A percentile compares a stretch with the other conserved stretches of the same genome.
phyloP scores from a whole-genome alignment of 2,113 vertebrate species.

The Pagrus major region DNA sequence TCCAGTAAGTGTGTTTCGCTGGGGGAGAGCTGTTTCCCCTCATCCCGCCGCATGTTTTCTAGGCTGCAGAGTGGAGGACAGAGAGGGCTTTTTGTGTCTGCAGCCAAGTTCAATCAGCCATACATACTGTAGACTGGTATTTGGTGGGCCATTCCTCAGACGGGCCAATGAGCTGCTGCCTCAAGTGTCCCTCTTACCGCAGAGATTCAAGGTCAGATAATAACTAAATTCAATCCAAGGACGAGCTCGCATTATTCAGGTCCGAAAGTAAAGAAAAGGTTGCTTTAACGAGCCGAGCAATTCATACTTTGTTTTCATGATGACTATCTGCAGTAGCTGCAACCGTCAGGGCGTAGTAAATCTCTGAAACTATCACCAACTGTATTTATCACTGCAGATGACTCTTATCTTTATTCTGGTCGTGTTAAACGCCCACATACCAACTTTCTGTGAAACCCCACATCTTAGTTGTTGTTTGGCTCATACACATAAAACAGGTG shows the following conservation, averaged over 20 bases:
- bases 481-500: not conserved
- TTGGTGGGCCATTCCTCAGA: constrained; percentile 34
- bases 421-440: not conserved
- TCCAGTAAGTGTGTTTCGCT: constrained; percentile 63
- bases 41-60: constrained; percentile 64
- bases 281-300: constrained; percentile 1
- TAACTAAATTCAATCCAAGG: constrained; percentile 10
- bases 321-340: not conserved
- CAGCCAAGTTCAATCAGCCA: constrained; percentile 58
- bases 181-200: constrained; percentile 39
- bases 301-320: not conserved
- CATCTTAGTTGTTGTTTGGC: not conserved
- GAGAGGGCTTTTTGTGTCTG: constrained; percentile 67
- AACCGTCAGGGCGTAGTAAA: not conserved
- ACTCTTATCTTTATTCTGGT: not conserved
- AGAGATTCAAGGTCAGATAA: constrained; percentile 38
- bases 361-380: not conserved
- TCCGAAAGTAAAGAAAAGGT: constrained; percentile 25
- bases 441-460: not conserved
- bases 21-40: constrained; percentile 51
- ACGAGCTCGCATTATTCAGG: not conserved
- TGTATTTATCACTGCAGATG: not conserved
- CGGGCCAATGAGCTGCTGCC: constrained; percentile 35
- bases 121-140: constrained; percentile 55
- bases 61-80: constrained; percentile 46